phyloP scores from a whole-genome alignment of 2,888 invertebrate genomes.

The Andrena bucephala region DNA sequence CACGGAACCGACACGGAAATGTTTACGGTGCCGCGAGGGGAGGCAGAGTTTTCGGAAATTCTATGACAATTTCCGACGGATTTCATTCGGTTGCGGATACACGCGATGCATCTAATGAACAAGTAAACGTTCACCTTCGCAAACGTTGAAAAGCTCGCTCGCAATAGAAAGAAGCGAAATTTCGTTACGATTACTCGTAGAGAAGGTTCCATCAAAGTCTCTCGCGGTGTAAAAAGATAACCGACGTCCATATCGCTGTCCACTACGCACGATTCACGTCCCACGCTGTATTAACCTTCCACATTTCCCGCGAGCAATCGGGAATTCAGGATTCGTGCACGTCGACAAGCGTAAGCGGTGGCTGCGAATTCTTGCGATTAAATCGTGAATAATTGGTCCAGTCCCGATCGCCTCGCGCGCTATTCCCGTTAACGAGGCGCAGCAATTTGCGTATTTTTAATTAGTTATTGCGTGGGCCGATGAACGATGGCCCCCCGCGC shows the following conservation, averaged over 20 bases:
- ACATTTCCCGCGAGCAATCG: constrained; percentile 14
- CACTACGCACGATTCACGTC: neutral
- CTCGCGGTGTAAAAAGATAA: neutral
- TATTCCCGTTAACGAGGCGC: constrained; percentile 59
- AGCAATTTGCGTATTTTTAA: constrained; percentile 73
- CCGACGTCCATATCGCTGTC: neutral
- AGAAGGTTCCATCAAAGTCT: too few relatives aligned
- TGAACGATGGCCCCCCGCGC: constrained; percentile 47
- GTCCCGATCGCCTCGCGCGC: constrained; percentile 2
- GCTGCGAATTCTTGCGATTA: constrained; percentile 27
- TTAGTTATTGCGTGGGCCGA: constrained; percentile 69
- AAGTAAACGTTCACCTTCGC: too few relatives aligned
- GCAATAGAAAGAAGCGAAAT: too few relatives aligned
- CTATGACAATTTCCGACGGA: neutral
- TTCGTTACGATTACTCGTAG: too few relatives aligned
- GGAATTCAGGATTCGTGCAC: constrained; percentile 7
- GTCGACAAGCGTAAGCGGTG: neutral
- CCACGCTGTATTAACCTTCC: constrained; percentile 16
- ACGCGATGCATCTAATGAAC: too few relatives aligned
- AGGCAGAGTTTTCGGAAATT: neutral
- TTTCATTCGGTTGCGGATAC: too few relatives aligned
- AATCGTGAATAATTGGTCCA: constrained; percentile 46
- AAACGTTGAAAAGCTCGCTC: too few relatives aligned
- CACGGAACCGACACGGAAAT: constrained; percentile 5
- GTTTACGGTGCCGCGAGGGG: constrained; percentile 17